Evolutionary conservation across 1,140 invertebrate species (phyloP), one percentile per base, ranked within the genome.

Genomic region (Megalonaias nervosa): DNA sequence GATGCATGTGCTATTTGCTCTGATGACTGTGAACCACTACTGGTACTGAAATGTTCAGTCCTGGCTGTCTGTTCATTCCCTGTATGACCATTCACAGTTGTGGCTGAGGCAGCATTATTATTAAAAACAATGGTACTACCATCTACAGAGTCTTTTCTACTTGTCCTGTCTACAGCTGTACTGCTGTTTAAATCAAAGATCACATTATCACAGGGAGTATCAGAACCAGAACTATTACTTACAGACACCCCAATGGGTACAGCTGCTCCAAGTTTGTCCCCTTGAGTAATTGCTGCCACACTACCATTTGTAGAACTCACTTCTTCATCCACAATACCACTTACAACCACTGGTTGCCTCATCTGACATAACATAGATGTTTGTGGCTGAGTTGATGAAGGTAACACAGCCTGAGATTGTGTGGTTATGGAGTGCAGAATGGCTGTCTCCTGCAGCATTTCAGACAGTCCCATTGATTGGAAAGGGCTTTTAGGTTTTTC

Each of bases 371-470:
- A 5, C 21, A n/a, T 6, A 62, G 19, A 23, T 9, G 60, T 23
- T n/a, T 23, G 19, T 62, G 19, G 60, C 21, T 11, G 21, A 23
- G 60, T n/a, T 19, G 9, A 61, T 61, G 60, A 61, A 61, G 60
- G 60, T 38, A 23, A 62, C 19, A 14, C 21, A 62, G 60, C 19
- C 19, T 19, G 60, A 23, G 60, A 19, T 23, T 19, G 19, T 62
- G 60, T 19, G 19, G 9, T 9, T 19, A 23, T 62, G 19, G 21
- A 19, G 16, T 67, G 65, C 21, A 31, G 65, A 21, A 13, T 21
- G n/a, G 76, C 76, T 12, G 76, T 78, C 26, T 78, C 76, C 48
- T 73, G 70, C 59, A 78, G 59, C 76, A 78, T 78, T 74, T 78
- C 76, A 31, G 76, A 73, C 57, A 78, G 58, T 16, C 76, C 76